A percentile compares a stretch with the other conserved stretches of the same genome.
Evolutionary conservation across 2,797 vertebrate genomes (phyloP).

Genomic region (Xenopus petersii): DNA sequence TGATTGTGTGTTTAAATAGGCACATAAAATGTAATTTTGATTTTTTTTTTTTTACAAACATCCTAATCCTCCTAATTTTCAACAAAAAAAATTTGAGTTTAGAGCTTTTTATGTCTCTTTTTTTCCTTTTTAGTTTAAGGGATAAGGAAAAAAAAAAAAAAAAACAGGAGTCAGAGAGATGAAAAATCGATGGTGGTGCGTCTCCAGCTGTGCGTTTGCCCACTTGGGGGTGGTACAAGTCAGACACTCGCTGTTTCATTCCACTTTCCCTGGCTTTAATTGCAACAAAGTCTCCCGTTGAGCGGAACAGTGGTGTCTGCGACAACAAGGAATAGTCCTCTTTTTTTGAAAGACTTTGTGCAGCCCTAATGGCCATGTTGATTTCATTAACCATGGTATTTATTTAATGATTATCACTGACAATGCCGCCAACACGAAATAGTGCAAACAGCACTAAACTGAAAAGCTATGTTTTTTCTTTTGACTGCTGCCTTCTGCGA

Average conservation of each 20-base stretch:
- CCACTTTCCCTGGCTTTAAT: constrained; percentile 75
- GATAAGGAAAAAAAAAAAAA: no score
- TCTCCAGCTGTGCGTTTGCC: constrained; percentile 84
- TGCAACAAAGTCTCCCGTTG: constrained; percentile 74
- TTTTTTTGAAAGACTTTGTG: constrained; percentile 54
- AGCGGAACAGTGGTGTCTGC: constrained; percentile 68
- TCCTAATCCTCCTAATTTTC: no score
- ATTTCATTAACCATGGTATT: constrained; percentile 52
- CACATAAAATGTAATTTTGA: no score
- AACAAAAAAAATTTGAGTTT: no score
- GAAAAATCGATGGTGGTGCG: constrained; percentile 53
- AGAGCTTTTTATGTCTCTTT: no score
- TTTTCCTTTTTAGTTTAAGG: no score
- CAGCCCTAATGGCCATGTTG: constrained; percentile 52
- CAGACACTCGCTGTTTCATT: constrained; percentile 67
- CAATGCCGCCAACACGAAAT: constrained; percentile 43
- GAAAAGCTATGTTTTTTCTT: constrained; percentile 8
- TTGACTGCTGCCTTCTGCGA: not conserved
- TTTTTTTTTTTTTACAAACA: no score
- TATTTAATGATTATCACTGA: constrained; percentile 49
- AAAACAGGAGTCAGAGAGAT: no score
- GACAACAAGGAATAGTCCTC: constrained; percentile 51
- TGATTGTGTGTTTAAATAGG: no score
- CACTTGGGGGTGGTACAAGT: constrained; percentile 93
- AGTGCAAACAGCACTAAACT: constrained; percentile 15